phyloP scores from a whole-genome alignment of 2,113 vertebrate genomes.

The Campylomormyrus numenius region DNA sequence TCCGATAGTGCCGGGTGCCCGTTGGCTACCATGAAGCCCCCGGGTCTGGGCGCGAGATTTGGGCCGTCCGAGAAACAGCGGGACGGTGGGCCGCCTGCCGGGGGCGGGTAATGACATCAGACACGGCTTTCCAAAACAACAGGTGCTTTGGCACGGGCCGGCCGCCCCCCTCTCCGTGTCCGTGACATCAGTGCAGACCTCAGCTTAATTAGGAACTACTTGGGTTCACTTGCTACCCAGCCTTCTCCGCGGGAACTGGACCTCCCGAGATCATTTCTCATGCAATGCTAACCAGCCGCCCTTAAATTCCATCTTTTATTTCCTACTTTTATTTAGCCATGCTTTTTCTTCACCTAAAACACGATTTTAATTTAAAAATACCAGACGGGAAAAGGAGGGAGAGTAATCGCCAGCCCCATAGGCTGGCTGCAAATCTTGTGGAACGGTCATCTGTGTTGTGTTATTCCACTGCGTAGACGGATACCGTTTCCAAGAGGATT shows the following conservation, averaged over 20 bases:
- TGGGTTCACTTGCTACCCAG: constrained; percentile 78
- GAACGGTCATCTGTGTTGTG: constrained; percentile 14
- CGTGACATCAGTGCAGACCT: constrained; percentile 75
- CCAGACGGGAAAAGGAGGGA: neutral
- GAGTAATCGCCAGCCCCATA: neutral
- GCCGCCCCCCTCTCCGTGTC: constrained; percentile 76
- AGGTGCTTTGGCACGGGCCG: constrained; percentile 80
- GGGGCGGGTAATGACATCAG: constrained; percentile 81
- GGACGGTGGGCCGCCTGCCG: constrained; percentile 70
- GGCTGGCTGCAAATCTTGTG: neutral
- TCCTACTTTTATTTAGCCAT: neutral
- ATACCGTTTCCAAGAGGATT: constrained; percentile 12
- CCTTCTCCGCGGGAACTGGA: constrained; percentile 45
- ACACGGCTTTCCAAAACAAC: constrained; percentile 80
- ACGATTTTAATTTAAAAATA: neutral
- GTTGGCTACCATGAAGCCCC: neutral
- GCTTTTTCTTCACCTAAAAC: neutral
- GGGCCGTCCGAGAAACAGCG: constrained; percentile 78
- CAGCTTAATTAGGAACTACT: constrained; percentile 78
- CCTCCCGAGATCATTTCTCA: neutral
- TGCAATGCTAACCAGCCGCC: neutral
- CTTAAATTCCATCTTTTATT: neutral
- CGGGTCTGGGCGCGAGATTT: constrained; percentile 58
- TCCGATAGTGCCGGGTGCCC: neutral
- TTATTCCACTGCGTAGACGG: constrained; percentile 9